Evolutionary conservation across 2,113 vertebrate genomes (phyloP).

Genomic region (Polypterus senegalus): DNA sequence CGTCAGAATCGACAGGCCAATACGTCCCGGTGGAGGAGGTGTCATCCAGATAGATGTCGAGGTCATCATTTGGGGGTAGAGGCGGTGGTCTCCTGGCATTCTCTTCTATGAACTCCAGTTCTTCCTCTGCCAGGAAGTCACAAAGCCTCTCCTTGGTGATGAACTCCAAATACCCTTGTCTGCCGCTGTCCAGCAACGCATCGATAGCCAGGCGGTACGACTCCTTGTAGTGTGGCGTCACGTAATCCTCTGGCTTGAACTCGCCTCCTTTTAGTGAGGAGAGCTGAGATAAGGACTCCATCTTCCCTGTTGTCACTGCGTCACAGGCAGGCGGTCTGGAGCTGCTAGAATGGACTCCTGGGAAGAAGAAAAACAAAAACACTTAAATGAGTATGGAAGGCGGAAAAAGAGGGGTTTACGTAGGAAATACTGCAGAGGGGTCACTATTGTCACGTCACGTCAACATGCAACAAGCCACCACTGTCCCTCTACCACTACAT

Average conservation of each 20-base stretch:
- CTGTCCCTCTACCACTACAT: too few relatives aligned
- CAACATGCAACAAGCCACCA: too few relatives aligned
- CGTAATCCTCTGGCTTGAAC: slow-evolving; percentile 61
- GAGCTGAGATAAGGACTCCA: slow-evolving; percentile 73
- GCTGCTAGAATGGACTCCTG: neutral
- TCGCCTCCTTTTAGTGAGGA: slow-evolving; percentile 74
- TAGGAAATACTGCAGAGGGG: too few relatives aligned
- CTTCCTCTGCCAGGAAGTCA: slow-evolving; percentile 76
- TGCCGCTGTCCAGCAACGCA: slow-evolving; percentile 59
- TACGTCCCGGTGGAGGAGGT: slow-evolving; percentile 84
- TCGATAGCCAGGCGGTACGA: slow-evolving; percentile 82
- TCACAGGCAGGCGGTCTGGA: too few relatives aligned
- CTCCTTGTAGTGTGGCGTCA: slow-evolving; percentile 89
- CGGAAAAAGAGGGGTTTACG: too few relatives aligned
- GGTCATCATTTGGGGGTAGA: slow-evolving; percentile 39
- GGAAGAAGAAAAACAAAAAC: too few relatives aligned
- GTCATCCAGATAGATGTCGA: slow-evolving; percentile 42
- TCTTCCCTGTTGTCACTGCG: slow-evolving; percentile 27
- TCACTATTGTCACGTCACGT: too few relatives aligned
- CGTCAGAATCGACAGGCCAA: slow-evolving; percentile 84
- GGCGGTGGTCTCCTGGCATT: slow-evolving; percentile 46
- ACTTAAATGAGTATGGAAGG: slow-evolving; percentile 25
- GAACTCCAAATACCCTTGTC: slow-evolving; percentile 69
- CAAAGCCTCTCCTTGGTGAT: slow-evolving; percentile 65
- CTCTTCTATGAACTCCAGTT: slow-evolving; percentile 70